These are phyloP conservation scores for Laticauda colubrina DNA, from an alignment of 2,113 vertebrate species.

Conservation along the genomic window DNA sequence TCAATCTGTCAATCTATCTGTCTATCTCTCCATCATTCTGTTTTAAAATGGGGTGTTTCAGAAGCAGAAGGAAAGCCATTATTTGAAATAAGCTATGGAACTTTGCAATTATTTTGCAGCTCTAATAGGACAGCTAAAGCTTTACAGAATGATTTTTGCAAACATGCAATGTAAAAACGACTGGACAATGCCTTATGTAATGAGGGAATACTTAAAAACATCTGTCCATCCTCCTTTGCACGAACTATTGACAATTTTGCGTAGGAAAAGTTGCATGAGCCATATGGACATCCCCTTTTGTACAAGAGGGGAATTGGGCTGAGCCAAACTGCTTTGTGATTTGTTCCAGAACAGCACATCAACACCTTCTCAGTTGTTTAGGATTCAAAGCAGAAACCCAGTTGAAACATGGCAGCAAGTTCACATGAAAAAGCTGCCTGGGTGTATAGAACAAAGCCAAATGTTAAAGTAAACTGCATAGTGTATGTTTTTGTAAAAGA, in stretches of 20 bases:
- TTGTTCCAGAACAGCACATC: constrained; percentile 14
- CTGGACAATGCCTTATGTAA: neutral
- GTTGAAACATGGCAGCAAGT: constrained; percentile 15
- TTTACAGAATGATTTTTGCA: constrained; percentile 11
- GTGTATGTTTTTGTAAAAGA: constrained; percentile 10
- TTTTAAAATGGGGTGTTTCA: neutral
- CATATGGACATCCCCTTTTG: constrained; percentile 5
- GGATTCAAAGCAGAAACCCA: constrained; percentile 17
- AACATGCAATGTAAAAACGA: neutral
- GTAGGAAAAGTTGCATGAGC: neutral
- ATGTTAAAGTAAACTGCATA: constrained; percentile 7
- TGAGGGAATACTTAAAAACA: constrained; percentile 8
- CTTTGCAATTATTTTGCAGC: neutral
- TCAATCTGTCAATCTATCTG: neutral
- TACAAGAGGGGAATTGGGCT: constrained; percentile 17
- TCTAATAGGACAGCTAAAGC: neutral
- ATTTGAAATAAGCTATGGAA: neutral
- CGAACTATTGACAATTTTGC: neutral
- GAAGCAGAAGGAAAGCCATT: neutral
- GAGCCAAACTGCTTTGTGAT: constrained; percentile 12
- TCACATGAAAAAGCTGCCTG: constrained; percentile 13
- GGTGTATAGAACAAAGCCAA: neutral
- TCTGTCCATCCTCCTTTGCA: neutral
- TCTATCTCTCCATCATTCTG: neutral
- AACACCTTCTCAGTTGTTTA: constrained; percentile 10